A percentile compares a stretch with the other conserved stretches of the same genome.
phyloP scores from a whole-genome alignment of 1,140 invertebrate genomes.

The Antheraea pernyi region DNA sequence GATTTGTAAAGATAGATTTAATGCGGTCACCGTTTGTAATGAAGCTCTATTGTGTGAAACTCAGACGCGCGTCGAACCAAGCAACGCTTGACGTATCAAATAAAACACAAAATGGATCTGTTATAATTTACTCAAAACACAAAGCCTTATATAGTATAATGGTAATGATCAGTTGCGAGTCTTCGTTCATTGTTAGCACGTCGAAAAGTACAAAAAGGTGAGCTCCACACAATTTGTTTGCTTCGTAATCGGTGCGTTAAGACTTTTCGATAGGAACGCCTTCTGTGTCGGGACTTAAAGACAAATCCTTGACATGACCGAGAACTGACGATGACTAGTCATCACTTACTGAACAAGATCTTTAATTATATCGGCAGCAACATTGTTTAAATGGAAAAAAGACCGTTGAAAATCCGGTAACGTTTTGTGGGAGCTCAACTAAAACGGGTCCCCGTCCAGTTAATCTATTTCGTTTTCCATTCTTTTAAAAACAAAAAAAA shows the following conservation, averaged over 20 bases:
- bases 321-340: conserved; percentile 61
- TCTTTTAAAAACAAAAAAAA: conserved; percentile 44
- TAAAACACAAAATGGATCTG: conserved; percentile 65
- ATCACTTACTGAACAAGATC: conserved; percentile 56
- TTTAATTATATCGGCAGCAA: conserved; percentile 62
- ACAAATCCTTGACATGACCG: conserved; percentile 47
- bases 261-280: conserved; percentile 46
- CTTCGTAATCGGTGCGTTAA: conserved; percentile 62
- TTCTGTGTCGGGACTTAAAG: conserved; percentile 37
- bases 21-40: conserved; percentile 71
- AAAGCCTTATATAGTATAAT: conserved; percentile 76
- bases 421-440: conserved; percentile 59
- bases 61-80: conserved; percentile 37
- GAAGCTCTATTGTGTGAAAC: conserved; percentile 57
- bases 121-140: conserved; percentile 79
- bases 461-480: conserved; percentile 62
- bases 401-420: conserved; percentile 68
- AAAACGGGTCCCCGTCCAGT: conserved; percentile 42
- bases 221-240: conserved; percentile 70
- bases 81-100: conserved; percentile 50
- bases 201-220: conserved; percentile 65
- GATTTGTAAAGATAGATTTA: conserved; percentile 47
- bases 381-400: conserved; percentile 61
- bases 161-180: conserved; percentile 73
- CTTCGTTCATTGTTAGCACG: conserved; percentile 71